Base-by-base conservation (phyloP, 2,888 invertebrate species). In the Lycocerus yunnanus region DNA sequence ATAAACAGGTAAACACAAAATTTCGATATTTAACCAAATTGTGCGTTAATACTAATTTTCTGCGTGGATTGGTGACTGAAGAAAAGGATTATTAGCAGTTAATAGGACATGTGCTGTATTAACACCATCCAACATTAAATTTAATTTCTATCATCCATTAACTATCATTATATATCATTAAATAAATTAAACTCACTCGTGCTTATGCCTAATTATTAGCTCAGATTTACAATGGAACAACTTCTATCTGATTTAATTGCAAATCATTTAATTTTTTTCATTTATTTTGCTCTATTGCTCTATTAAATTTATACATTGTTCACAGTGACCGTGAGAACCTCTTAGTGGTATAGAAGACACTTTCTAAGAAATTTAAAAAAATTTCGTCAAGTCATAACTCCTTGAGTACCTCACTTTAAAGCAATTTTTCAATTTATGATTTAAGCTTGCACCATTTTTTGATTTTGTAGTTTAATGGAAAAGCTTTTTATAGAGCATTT, bases 111-210 rank as follows among this genome's bases (percentile, higher is more conserved):
- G 24, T 72, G 72, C 65, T 15, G 72, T 65, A 65, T 59, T 72
- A 68, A 58, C 72, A 58, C 43, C 61, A 66, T 67, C 60, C 27
- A 72, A 61, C 72, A 68, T 72, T 72, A 68, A 72, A 60, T 69
- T 72, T 69, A 72, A 72, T 68, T 69, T 66, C 72, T 68, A 69
- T 74, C 74, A 68, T 71, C 71, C 74, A 75, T 75, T 75, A 75
- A 67, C 61, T 71, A 69, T 75, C 71, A 75, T 75, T 72, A 75
- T 68, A 75, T 72, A 68, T 75, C 69, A 75, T 75, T 75, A 75
- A 72, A 75, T 71, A 71, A 68, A 69, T 72, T 72, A 68, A 72
- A 72, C 63, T 65, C 68, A 72, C 61, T 68, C 68, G 72, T 67
- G 71, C 63, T 68, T 63, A 67, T 15, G 61, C 60, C 68, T 66